Percentiles rank a stretch among this genome's conserved stretches.
These are phyloP conservation scores for Trididemnum nubilum DNA, from an alignment of 23 tunicate genomes.

Conservation along the genomic window DNA sequence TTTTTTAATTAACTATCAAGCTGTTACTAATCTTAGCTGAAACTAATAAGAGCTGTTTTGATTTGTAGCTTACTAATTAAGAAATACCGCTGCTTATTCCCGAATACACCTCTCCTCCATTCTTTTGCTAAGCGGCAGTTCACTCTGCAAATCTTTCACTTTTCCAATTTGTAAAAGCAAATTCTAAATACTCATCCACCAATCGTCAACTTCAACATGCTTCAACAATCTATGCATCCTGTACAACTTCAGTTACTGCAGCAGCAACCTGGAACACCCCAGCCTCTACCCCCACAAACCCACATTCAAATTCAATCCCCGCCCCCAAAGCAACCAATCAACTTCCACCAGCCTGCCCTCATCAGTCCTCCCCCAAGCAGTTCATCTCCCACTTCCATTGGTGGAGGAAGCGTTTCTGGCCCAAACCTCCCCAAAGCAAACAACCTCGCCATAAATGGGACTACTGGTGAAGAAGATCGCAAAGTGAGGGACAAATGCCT, in stretches of 20 bases:
- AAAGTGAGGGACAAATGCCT: conserved; percentile 93
- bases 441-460: conserved; percentile 4
- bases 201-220: not conserved
- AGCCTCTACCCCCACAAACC: conserved; percentile 27
- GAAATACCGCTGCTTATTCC: too few species aligned
- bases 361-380: conserved; percentile 52
- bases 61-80: too few species aligned
- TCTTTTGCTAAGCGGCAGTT: too few species aligned
- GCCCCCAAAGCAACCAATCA: conserved; percentile 49
- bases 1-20: not conserved
- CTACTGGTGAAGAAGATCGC: conserved; percentile 64
- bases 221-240: conserved; percentile 55
- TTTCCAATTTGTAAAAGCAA: not conserved
- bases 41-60: conserved; percentile 10
- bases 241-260: conserved; percentile 53
- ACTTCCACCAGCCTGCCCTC: conserved; percentile 49
- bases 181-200: not conserved
- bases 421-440: not conserved
- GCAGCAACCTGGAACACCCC: conserved; percentile 29
- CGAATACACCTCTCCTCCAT: too few species aligned
- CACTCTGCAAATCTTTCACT: not conserved
- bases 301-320: conserved; percentile 69
- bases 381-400: conserved; percentile 51
- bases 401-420: conserved; percentile 19
- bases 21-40: conserved; percentile 10